A percentile compares a stretch with the other conserved stretches of the same genome.
Evolutionary conservation across 1,140 invertebrate species (phyloP).

Genomic region (Trypoxylus dichotomus): DNA sequence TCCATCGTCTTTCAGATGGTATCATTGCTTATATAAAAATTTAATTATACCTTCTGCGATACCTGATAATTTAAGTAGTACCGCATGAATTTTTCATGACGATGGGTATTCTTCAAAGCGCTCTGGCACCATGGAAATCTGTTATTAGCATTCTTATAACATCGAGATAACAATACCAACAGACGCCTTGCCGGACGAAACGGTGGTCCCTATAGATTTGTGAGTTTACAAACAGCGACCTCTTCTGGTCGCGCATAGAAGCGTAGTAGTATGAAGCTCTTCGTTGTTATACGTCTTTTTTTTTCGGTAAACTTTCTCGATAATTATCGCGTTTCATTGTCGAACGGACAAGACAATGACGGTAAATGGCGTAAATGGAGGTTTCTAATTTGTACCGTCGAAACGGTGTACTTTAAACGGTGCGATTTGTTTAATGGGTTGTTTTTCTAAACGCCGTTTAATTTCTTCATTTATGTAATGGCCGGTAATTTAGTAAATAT

Average conservation of each 20-base stretch:
- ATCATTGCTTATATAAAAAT: slow-evolving; percentile 21
- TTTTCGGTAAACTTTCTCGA: slow-evolving; percentile 1
- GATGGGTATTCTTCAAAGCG: slow-evolving; percentile 21
- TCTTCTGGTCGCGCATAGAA: not conserved
- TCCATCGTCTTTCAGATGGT: slow-evolving; percentile 15
- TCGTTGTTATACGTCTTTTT: not conserved
- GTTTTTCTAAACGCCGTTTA: not conserved
- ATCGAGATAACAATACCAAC: slow-evolving; percentile 10
- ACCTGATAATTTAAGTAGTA: slow-evolving; percentile 24
- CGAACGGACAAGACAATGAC: slow-evolving; percentile 4
- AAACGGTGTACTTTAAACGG: not conserved
- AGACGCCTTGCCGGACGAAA: not conserved
- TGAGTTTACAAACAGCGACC: not conserved
- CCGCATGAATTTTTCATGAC: slow-evolving; percentile 23
- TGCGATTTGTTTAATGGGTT: slow-evolving; percentile 11
- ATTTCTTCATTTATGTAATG: slow-evolving; percentile 2
- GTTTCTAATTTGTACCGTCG: slow-evolving; percentile 19
- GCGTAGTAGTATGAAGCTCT: not conserved
- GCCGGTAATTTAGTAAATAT: not conserved
- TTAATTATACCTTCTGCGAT: slow-evolving; percentile 22
- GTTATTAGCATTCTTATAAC: slow-evolving; percentile 18
- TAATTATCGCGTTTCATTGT: slow-evolving; percentile 17
- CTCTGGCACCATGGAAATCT: slow-evolving; percentile 14
- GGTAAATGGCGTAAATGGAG: not conserved
- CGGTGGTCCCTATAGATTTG: not conserved